Base-by-base conservation (phyloP, 2,888 invertebrate genomes). In the Catocala sponsa region DNA sequence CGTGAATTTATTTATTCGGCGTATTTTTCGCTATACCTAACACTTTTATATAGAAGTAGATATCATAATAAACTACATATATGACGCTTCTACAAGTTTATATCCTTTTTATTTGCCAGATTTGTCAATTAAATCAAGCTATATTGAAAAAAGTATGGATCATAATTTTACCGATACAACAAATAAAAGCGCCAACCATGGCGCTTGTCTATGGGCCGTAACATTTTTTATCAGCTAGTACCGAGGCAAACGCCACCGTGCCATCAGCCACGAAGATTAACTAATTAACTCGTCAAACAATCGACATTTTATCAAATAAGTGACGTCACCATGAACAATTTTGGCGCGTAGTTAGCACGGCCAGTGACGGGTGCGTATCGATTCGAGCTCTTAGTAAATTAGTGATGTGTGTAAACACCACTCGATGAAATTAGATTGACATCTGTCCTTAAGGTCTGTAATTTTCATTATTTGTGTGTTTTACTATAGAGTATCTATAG, bases 361-460 rank as follows among this genome's bases (percentile, higher is more conserved):
- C 73, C 59, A 72, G 69, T 72, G 76, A 76, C 68, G 70, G 70
- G 64, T 65, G 56, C 55, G 64, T 78, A 83, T 85, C 82, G 80
- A 83, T 84, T 79, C 58, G 64, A 65, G 80, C 87, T 86, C 81
- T 88, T 86, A 88, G 84, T 79, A 79, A 87, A 91, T 89, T 90
- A 88, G 85, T 85, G 83, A 82, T 79, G 88, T 76, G 69, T 74
- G 75, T 73, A 81, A 80, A 85, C 78, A 78, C 65, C 83, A 87
- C 83, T 87, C 79, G 82, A 84, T 85, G 72, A 71, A 83, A 88
- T 87, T 86, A 74, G 75, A 87, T 86, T 83, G 86, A 81, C 83
- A 80, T 69, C 78, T 86, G 77, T 84, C 84, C 83, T 83, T 80
- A 78, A 44, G 38, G 11, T 55, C 10, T 48, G 35, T 50, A 53